Evolutionary conservation across 2,113 vertebrate genomes (phyloP).

Genomic region (Chitala chitala): DNA sequence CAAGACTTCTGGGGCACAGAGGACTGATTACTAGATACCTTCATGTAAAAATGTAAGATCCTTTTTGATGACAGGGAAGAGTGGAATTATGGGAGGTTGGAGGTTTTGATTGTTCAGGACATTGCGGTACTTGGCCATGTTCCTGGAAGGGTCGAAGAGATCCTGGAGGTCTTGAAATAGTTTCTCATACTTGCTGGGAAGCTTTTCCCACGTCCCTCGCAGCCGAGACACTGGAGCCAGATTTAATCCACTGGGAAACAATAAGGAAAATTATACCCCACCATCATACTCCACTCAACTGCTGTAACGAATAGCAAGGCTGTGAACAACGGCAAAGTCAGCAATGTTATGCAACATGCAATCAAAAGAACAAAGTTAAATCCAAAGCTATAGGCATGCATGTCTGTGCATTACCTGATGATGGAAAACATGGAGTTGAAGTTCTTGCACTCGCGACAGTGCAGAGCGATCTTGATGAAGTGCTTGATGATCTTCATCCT

Average conservation of each 20-base stretch:
- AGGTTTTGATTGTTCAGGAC: slow-evolving; percentile 95
- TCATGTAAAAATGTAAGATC: slow-evolving; percentile 97
- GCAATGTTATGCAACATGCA: no score
- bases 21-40: slow-evolving; percentile 58
- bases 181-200: slow-evolving; percentile 97
- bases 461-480: slow-evolving; percentile 97
- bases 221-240: slow-evolving; percentile 91
- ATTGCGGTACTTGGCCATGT: slow-evolving; percentile 98
- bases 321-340: no score
- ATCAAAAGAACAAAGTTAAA: neutral
- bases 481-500: slow-evolving; percentile 97
- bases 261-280: neutral
- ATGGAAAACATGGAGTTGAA: slow-evolving; percentile 99
- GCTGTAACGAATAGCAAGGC: no score
- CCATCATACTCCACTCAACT: no score
- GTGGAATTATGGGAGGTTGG: slow-evolving; percentile 91
- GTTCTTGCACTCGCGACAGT: slow-evolving; percentile 98
- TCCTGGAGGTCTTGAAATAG: slow-evolving; percentile 96
- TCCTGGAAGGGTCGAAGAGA: slow-evolving; percentile 95
- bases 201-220: slow-evolving; percentile 95
- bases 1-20: neutral
- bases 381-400: neutral
- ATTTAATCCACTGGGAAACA: slow-evolving; percentile 77
- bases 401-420: slow-evolving; percentile 76
- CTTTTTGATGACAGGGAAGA: slow-evolving; percentile 98